phyloP scores from a whole-genome alignment of 64 coral and sea anemone genomes.

The Catalaphyllia jardinei region DNA sequence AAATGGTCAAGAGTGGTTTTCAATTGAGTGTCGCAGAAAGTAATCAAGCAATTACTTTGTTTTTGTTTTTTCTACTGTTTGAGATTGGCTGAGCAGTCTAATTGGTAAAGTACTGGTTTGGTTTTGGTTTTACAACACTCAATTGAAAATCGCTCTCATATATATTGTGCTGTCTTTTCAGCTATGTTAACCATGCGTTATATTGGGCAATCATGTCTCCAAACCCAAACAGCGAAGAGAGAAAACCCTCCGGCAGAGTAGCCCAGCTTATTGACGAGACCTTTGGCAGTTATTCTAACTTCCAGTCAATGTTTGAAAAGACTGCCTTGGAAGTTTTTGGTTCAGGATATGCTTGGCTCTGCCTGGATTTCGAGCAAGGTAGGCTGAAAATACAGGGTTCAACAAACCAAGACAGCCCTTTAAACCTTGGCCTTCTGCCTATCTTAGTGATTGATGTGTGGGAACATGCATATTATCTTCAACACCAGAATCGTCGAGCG shows the following conservation, averaged over 20 bases:
- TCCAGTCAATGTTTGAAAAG: conserved; percentile 65
- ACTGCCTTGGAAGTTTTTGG: conserved; percentile 70
- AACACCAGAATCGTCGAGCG: conserved; percentile 82
- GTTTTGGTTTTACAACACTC: neutral
- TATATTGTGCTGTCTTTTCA: conserved; percentile 25
- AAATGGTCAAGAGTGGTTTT: too few species aligned
- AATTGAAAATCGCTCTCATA: neutral
- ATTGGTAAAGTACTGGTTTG: too few species aligned
- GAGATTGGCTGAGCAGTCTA: too few species aligned
- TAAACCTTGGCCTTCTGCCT: conserved; percentile 42
- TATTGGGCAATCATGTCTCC: conserved; percentile 93
- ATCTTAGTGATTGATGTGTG: conserved; percentile 87
- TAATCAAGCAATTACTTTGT: too few species aligned
- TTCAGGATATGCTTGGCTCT: conserved; percentile 89
- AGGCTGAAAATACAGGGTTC: conserved; percentile 47
- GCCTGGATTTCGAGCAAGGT: conserved; percentile 51
- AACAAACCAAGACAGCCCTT: conserved; percentile 80
- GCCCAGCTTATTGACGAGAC: conserved; percentile 73
- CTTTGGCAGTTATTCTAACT: conserved; percentile 68
- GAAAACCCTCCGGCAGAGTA: conserved; percentile 71
- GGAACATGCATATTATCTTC: conserved; percentile 97
- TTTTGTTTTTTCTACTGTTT: too few species aligned
- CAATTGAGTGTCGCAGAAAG: too few species aligned
- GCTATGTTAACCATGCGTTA: conserved; percentile 89
- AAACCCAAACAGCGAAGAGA: conserved; percentile 63